Percentiles rank a stretch among this genome's conserved stretches.
Conservation (phyloP, 2,888 invertebrate genomes). For the Spilosoma lubricipeda region DNA sequence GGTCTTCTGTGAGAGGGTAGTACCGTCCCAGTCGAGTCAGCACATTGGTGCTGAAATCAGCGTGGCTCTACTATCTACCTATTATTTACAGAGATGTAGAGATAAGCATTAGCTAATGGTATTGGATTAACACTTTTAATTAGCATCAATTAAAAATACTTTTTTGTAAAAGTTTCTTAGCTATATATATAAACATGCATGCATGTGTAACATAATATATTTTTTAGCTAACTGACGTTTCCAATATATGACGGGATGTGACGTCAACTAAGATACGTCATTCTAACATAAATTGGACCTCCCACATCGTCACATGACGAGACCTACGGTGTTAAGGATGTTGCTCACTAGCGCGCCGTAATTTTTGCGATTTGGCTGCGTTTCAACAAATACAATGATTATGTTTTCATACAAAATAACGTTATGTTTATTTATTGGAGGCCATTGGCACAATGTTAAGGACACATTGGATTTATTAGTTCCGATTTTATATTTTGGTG, state of each 20-base stretch:
- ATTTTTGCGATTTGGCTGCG: slow-evolving; percentile 31
- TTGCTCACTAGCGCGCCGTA: slow-evolving; percentile 46
- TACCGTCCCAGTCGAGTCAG: too few species aligned
- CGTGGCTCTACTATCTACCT: too few species aligned
- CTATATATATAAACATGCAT: neutral
- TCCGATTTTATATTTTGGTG: slow-evolving; percentile 2
- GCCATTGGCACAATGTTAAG: slow-evolving; percentile 19
- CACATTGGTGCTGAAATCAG: too few species aligned
- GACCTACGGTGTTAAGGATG: slow-evolving; percentile 48
- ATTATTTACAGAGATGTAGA: too few species aligned
- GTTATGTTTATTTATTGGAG: slow-evolving; percentile 27
- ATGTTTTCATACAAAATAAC: slow-evolving; percentile 38
- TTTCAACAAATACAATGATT: slow-evolving; percentile 36
- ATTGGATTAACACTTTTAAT: too few species aligned
- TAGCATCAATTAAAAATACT: too few species aligned
- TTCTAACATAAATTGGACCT: slow-evolving; percentile 48
- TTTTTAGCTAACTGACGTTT: slow-evolving; percentile 9
- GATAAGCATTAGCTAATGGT: too few species aligned
- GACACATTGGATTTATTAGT: slow-evolving; percentile 14
- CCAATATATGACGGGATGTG: slow-evolving; percentile 38
- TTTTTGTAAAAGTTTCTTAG: neutral
- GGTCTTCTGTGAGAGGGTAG: too few species aligned
- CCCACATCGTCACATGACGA: slow-evolving; percentile 77
- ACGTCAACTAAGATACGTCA: slow-evolving; percentile 45
- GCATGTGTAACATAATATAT: neutral